Percentiles rank a stretch among this genome's conserved stretches.
Conservation (phyloP, 2,113 vertebrate genomes). For the Erinaceus europaeus region DNA sequence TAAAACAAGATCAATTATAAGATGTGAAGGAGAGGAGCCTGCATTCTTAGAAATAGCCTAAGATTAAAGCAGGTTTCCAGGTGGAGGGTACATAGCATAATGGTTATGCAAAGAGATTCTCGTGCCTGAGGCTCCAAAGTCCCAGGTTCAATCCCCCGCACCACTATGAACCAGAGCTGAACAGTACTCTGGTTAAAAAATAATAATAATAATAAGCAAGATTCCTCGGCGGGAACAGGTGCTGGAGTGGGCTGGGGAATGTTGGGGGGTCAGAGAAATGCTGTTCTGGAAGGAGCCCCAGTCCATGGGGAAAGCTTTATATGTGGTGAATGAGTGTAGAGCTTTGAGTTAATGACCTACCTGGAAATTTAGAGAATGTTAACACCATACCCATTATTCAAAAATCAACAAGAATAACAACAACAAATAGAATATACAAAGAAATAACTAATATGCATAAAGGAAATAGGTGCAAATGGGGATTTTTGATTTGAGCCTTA, state of each 20-base stretch:
- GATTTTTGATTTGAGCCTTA: background rate
- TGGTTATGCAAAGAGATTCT: too few relatives aligned
- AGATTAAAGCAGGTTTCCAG: background rate
- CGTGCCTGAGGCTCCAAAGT: too few relatives aligned
- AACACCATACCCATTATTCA: background rate
- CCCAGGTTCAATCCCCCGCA: too few relatives aligned
- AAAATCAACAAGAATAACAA: background rate
- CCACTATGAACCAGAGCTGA: too few relatives aligned
- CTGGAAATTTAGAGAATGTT: background rate
- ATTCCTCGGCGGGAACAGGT: too few relatives aligned
- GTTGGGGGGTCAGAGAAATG: background rate
- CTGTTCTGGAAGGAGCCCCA: background rate
- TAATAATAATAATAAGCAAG: too few relatives aligned
- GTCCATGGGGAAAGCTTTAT: background rate
- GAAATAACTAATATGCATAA: background rate
- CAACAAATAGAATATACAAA: background rate
- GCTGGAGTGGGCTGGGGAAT: too few relatives aligned
- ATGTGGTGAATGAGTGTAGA: background rate
- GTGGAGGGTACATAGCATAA: too few relatives aligned
- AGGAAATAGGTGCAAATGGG: background rate
- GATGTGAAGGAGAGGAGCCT: background rate
- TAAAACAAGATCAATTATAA: conserved; percentile 10
- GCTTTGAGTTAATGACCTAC: background rate
- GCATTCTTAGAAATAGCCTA: background rate
- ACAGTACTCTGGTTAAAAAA: too few relatives aligned